These are phyloP conservation scores for Myiothlypis chrysogaster DNA, from an alignment of 2,797 vertebrate genomes.

Conservation along the genomic window DNA sequence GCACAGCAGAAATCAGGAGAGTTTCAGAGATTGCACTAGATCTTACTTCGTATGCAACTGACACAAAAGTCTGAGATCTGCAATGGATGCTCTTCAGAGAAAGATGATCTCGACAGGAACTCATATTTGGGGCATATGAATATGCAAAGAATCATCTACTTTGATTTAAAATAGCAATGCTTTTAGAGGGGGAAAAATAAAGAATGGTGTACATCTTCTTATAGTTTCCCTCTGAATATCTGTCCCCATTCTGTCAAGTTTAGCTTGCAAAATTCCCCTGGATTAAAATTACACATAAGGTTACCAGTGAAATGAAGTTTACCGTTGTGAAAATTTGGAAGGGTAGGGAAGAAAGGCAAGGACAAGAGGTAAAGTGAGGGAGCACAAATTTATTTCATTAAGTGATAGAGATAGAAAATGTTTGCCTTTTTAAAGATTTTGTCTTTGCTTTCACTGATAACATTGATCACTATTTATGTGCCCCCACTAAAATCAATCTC, in stretches of 20 bases:
- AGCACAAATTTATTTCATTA: neutral
- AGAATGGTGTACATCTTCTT: neutral
- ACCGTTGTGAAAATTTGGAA: neutral
- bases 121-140: neutral
- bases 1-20: neutral
- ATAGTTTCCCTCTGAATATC: neutral
- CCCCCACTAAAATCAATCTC: neutral
- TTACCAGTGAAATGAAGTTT: neutral
- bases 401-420: neutral
- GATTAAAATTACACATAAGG: neutral
- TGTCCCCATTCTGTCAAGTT: conserved; percentile 32
- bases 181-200: neutral
- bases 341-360: neutral
- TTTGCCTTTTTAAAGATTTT: neutral
- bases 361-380: fast-evolving
- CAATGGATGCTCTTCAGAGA: neutral
- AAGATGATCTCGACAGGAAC: neutral
- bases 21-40: neutral
- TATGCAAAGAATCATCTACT: neutral
- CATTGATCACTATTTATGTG: neutral
- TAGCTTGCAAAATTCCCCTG: neutral
- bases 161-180: neutral
- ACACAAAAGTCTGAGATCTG: neutral
- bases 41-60: neutral
- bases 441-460: neutral